phyloP scores from a whole-genome alignment of 2,797 vertebrate species.

The Morus bassanus region DNA sequence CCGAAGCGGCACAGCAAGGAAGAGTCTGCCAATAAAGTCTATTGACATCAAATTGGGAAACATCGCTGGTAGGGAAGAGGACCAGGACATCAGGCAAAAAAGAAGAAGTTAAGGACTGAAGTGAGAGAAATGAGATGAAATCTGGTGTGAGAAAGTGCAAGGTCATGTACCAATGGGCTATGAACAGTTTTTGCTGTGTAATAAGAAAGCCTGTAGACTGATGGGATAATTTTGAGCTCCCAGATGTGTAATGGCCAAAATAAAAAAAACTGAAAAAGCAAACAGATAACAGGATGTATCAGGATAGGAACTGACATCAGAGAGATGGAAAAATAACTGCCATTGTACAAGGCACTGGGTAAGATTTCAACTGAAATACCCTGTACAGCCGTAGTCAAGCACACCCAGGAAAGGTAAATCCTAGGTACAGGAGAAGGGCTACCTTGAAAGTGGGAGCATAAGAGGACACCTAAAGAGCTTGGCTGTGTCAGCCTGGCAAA shows the following conservation, averaged over 20 bases:
- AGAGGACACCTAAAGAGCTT: background rate
- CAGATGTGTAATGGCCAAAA: background rate
- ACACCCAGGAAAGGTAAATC: background rate
- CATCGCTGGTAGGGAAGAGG: background rate
- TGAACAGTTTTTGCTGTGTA: background rate
- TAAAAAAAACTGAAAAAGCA: too few relatives aligned
- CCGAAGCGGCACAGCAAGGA: background rate
- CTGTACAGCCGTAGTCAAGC: background rate
- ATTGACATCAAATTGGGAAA: background rate
- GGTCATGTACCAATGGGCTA: background rate
- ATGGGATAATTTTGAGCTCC: background rate
- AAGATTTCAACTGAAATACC: background rate
- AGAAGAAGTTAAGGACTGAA: background rate
- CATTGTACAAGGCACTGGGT: background rate
- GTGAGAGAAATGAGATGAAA: background rate
- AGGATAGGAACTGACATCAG: background rate
- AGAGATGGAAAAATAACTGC: background rate
- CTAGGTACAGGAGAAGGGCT: background rate
- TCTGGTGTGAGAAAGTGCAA: background rate
- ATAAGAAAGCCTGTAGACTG: background rate
- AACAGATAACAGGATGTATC: background rate
- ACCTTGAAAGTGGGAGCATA: background rate
- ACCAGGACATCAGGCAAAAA: background rate
- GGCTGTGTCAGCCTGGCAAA: background rate
- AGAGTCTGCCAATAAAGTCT: background rate